Base-by-base conservation (phyloP, 2,888 invertebrate species). In the Bombyx huttoni region DNA sequence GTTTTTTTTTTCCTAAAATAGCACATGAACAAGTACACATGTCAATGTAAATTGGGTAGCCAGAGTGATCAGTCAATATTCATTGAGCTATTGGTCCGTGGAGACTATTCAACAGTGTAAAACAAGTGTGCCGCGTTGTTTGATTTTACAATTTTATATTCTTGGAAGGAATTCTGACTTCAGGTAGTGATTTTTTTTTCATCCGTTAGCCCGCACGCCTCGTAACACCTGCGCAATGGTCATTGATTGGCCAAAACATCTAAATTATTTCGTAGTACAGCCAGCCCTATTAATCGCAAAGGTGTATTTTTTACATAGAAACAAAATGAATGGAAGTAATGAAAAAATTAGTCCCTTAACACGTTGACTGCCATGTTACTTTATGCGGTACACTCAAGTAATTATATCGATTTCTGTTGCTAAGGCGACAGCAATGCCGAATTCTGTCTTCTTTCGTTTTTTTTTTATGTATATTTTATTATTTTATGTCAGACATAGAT, bases 131-230 rank as follows among this genome's bases (percentile, higher is more conserved):
- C 61, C 62, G 62, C 59, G 64, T 65, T 83, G 67, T 83, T 82
- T 82, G 75, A 72, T 67, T 79, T 81, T 71, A 80, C 76, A 81
- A 84, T 82, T 78, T 77, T 71, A 78, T 73, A 67, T 85, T 86
- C 85, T 75, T 53, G 63, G 84, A 85, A 85, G 73, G 73, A 65
- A 68, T 68, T 63, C 65, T 65, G 62, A 64, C 62, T 66, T 69
- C 83, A 83, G 84, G 85, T 85, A 83, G 73, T 61, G 24, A 58
- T 73, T 78, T 79, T 80, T 78, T 71, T 67, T 68, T 65, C 58
- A 12, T 40, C 12, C 40, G 40, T 40, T 40, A 7, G 40, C 40
- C 8, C 40, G 9, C 40, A 40, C 40, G 40, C 40, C 8, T 8
- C 40, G 24, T 58, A 55, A 56, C 54, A 56, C 58, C 62, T 40